phyloP scores from a whole-genome alignment of 2,113 vertebrate genomes.

The Phylloscopus whistleri region DNA sequence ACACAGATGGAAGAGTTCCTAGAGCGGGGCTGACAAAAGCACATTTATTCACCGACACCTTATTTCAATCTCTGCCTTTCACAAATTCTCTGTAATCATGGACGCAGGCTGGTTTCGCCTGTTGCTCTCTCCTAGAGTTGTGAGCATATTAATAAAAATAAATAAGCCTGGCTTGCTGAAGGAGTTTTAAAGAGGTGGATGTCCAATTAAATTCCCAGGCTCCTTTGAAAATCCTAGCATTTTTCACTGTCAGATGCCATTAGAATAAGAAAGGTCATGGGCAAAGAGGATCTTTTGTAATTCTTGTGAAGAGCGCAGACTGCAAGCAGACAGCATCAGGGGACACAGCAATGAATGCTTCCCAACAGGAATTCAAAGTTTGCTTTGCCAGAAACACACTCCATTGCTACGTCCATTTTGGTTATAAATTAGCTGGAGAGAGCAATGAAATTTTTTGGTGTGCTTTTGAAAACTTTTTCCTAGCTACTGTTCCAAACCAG shows the following conservation, averaged over 20 bases:
- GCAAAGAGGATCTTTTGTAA: neutral
- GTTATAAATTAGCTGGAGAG: neutral
- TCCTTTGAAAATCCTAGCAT: constrained; percentile 35
- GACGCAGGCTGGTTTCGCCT: rapidly evolving
- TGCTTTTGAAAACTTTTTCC: rapidly evolving
- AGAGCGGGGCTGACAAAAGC: neutral
- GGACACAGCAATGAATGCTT: rapidly evolving
- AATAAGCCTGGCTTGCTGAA: constrained; percentile 1
- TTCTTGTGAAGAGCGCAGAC: neutral
- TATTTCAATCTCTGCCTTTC: neutral
- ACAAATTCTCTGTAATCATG: neutral
- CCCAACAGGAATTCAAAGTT: neutral
- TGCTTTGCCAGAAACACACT: neutral
- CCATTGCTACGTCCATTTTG: neutral
- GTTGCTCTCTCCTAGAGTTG: neutral
- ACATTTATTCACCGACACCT: neutral
- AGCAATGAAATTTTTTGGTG: rapidly evolving
- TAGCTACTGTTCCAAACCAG: neutral
- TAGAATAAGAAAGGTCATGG: constrained; percentile 46
- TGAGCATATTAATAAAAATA: constrained; percentile 22
- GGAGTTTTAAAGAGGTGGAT: constrained; percentile 26
- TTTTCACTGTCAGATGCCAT: constrained; percentile 54
- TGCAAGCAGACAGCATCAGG: neutral
- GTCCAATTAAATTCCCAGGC: constrained; percentile 36
- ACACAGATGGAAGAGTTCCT: neutral